phyloP scores from a whole-genome alignment of 2,113 vertebrate species.

The Otolemur garnettii region DNA sequence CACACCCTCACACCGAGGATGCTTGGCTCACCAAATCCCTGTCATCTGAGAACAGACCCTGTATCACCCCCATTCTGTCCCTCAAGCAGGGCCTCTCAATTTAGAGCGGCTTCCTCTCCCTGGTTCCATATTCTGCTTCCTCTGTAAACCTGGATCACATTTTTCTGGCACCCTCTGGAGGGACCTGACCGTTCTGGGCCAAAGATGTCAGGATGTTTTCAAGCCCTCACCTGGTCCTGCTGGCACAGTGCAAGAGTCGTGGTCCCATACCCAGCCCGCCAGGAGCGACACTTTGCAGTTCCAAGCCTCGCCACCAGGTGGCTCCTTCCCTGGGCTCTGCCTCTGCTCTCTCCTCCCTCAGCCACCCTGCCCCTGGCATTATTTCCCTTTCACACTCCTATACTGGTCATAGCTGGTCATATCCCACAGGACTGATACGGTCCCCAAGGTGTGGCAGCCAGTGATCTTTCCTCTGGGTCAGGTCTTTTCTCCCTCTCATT shows the following conservation, averaged over 20 bases:
- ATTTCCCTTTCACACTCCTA: neutral
- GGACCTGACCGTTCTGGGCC: too few relatives aligned
- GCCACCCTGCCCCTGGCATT: rapidly evolving
- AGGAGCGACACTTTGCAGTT: neutral
- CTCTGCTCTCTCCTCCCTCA: neutral
- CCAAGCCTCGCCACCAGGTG: slow-evolving; percentile 42
- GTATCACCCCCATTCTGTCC: neutral
- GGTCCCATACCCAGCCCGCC: rapidly evolving
- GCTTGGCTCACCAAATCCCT: neutral
- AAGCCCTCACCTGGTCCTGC: neutral
- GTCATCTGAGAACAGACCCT: neutral
- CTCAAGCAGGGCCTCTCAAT: neutral
- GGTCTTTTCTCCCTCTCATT: neutral
- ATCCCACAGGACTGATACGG: neutral
- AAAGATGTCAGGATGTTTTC: neutral
- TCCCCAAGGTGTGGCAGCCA: neutral
- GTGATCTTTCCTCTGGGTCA: neutral
- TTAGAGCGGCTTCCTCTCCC: neutral
- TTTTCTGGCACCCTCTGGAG: too few relatives aligned
- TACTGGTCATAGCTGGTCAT: too few relatives aligned
- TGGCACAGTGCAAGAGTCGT: rapidly evolving
- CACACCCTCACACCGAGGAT: neutral
- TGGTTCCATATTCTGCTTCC: neutral
- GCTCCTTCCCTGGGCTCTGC: neutral
- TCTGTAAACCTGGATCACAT: neutral